Base-by-base conservation (phyloP, 2,113 vertebrate species). In the Lasiurus cinereus region DNA sequence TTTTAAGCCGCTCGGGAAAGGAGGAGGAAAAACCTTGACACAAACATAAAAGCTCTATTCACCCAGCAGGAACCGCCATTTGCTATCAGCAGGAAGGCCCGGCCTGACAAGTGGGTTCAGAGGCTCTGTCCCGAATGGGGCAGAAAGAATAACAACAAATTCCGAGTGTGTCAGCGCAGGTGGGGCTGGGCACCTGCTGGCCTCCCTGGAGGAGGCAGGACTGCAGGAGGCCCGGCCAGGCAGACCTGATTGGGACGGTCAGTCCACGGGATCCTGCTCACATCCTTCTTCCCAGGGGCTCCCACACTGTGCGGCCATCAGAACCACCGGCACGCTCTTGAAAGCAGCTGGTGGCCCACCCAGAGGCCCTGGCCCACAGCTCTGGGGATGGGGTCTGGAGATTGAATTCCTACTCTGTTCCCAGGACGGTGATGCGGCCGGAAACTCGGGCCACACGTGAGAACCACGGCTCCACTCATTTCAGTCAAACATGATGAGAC, bases 1-100 rank as follows among this genome's bases (percentile, higher is more conserved):
- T 86, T 85, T 10, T 80, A 96, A 95, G 80, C 94, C 93, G 67
- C 76, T 88, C 46, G 6, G 77, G 46, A 89, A 92, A 70, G 59
- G n/a, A n/a, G 59, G n/a, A n/a, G 50, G 50, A 10, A 29, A 83
- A 77, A 86, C 94, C 87, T 93, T 87, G 83, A 90, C 18, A 59
- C 31, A 48, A 83, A 79, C 88, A 83, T 94, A 52, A 92, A 88
- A 96, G 92, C 31, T 64, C 74, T 73, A 7, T 74, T 82, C 4
- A 9, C 62, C 31, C 95, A 95, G 93, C 92, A 83, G 83, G 90
- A 89, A 6, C 62, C 70, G 24, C 48, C 54, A 27, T 91, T 83
- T 88, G 72, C 80, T 77, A 52, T 67, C 46, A 22, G 64, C 0
- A 0, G 2, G 5, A 69, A 90, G 72, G 73, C 52, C 66, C 46